Evolutionary conservation across 2,888 invertebrate genomes (phyloP), one percentile per base, ranked within the genome.

Genomic region (Mesochorus sp.): DNA sequence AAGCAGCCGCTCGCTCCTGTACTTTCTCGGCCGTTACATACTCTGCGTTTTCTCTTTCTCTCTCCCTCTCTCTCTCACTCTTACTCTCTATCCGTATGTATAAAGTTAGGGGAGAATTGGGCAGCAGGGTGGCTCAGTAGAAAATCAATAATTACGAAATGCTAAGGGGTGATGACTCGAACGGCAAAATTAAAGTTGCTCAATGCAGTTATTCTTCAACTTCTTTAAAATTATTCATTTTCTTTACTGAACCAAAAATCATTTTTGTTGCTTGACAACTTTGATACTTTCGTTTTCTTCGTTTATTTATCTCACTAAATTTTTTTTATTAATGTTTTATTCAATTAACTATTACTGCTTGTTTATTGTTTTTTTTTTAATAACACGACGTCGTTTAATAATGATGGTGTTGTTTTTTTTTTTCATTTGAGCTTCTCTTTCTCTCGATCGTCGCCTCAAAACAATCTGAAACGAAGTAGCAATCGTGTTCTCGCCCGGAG

Each of bases 81-180:
- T 70, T 55, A 67, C 53, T 72, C 53, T 72, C 70, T 72, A 47
- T 62, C 51, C 77, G 73, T 82, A 82, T 86, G 81, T 86, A 88
- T 86, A 86, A 89, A 88, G 87, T 89, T 90, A 89, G 90, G 90
- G 90, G 89, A 79, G 79, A 90, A 88, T 89, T 88, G 87, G 88
- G 85, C 85, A 88, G 86, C 84, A 80, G 47, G 24, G 55, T 67
- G 64, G 66, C 68, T 68, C 76, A 47, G 37, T 84, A 84, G 90
- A 91, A 91, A 91, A 91, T 91, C 91, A 91, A 91, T 91, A 91
- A 91, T 91, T 91, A 89, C 90, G 85, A 88, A 76, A 76, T 88
- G 85, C 88, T 85, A 89, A 87, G 74, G 90, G 89, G 88, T 85
- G 91, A 90, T 91, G 91, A 90, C 89, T 90, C 89, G 89, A 90